Evolutionary conservation across 2,113 vertebrate species (phyloP).

Genomic region (Oreotragus oreotragus): DNA sequence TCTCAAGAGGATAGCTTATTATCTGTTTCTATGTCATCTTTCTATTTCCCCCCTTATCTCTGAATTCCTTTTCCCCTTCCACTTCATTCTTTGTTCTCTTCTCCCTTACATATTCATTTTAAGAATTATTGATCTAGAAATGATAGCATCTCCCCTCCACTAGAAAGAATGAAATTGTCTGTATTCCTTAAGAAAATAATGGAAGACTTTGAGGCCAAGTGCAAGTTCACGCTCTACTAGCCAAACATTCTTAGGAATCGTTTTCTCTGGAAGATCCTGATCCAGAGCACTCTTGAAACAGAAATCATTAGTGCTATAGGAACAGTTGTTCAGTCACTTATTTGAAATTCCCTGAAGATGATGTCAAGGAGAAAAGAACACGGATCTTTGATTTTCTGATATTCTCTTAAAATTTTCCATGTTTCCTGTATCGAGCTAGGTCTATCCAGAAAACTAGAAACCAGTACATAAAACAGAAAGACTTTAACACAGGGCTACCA

Average conservation of each 20-base stretch:
- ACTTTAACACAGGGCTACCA: neutral
- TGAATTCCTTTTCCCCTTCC: neutral
- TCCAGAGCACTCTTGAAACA: neutral
- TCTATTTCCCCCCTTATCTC: neutral
- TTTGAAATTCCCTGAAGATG: neutral
- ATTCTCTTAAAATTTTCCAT: neutral
- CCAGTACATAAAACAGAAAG: neutral
- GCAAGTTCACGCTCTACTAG: neutral
- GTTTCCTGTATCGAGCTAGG: neutral
- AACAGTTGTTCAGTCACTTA: neutral
- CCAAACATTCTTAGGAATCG: neutral
- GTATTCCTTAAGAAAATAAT: neutral
- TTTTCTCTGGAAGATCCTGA: neutral
- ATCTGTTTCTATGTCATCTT: neutral
- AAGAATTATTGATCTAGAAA: conserved; percentile 4
- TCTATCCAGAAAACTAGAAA: neutral
- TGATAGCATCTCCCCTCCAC: neutral
- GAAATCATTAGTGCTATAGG: neutral
- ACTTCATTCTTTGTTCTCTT: neutral
- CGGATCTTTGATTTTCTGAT: neutral
- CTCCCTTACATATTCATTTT: neutral
- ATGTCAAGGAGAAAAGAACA: neutral
- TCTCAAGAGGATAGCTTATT: neutral
- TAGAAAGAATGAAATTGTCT: neutral
- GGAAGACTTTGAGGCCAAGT: neutral